These are phyloP conservation scores for Vireo griseus DNA, from an alignment of 2,797 vertebrate species.

Conservation along the genomic window DNA sequence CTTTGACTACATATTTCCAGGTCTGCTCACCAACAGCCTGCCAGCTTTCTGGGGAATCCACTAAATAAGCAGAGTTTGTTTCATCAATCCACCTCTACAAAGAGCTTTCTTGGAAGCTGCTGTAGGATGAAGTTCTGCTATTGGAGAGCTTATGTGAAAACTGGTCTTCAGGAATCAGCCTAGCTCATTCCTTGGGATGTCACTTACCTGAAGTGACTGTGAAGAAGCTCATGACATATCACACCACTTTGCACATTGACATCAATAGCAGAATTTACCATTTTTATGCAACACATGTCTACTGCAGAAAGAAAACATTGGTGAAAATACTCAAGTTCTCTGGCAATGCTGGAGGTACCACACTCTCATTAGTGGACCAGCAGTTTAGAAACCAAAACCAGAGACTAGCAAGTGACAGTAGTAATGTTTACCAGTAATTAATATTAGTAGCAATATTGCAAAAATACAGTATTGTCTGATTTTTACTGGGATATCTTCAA, in stretches of 20 bases:
- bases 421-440: background rate
- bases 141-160: background rate
- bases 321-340: background rate
- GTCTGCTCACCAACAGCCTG: background rate
- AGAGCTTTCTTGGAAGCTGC: background rate
- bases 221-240: background rate
- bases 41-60: background rate
- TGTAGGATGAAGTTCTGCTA: background rate
- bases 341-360: background rate
- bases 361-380: background rate
- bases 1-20: background rate
- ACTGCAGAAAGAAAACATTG: background rate
- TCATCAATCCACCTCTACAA: background rate
- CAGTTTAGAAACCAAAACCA: background rate
- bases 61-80: background rate
- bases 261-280: background rate
- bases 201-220: background rate
- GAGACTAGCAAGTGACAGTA: background rate
- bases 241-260: background rate
- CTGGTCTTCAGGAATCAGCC: background rate
- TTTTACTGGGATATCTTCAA: background rate
- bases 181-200: background rate
- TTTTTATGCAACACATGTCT: constrained; percentile 13
- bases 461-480: background rate
- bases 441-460: background rate